A percentile compares a stretch with the other conserved stretches of the same genome.
Conservation (phyloP, 2,113 vertebrate genomes). For the Corythaixoides concolor region DNA sequence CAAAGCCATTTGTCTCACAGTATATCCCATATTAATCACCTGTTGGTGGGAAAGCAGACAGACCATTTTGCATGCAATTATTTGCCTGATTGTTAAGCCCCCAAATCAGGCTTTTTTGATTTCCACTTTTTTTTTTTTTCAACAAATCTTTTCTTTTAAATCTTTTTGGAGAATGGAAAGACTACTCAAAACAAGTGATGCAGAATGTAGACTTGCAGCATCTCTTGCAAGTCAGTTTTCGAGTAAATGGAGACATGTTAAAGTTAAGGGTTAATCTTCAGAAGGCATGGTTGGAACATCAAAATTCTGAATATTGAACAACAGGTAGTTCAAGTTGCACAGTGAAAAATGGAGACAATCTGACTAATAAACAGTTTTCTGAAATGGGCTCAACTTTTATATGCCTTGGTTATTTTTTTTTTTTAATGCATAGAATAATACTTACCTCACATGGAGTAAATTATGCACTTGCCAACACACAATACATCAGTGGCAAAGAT, state of each 20-base stretch:
- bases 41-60: not conserved
- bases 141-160: not conserved
- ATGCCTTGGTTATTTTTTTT: not conserved
- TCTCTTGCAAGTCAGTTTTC: not conserved
- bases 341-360: not conserved
- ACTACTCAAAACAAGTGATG: not conserved
- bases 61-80: not conserved
- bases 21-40: not conserved
- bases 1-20: not conserved
- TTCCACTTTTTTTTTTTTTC: not conserved
- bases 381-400: not conserved
- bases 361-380: not conserved
- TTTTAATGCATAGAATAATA: not conserved
- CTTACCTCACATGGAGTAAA: constrained; percentile 6
- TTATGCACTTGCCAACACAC: not conserved
- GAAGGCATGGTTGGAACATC: not conserved
- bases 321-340: not conserved
- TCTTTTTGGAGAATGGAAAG: not conserved
- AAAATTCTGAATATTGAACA: not conserved
- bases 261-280: not conserved
- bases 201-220: not conserved
- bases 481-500: not conserved
- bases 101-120: not conserved
- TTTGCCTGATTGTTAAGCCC: not conserved
- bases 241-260: not conserved